Evolutionary conservation across 2,888 invertebrate genomes (phyloP), one percentile per base, ranked within the genome.

Genomic region (Mycalesis mineus): DNA sequence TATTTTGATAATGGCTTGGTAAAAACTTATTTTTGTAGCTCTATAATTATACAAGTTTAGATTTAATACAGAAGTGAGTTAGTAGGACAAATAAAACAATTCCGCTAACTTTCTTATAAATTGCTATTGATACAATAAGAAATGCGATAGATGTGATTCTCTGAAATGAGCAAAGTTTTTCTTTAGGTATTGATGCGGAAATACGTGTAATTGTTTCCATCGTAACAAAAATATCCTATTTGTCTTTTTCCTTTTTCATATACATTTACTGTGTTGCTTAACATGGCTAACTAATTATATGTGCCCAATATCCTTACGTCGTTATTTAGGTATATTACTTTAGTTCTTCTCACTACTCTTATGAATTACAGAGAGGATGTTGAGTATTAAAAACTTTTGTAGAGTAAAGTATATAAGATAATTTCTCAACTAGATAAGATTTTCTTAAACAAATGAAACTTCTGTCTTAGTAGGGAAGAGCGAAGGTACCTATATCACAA

Each of bases 181-280:
- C 37, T 61, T 76, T 2, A 47, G 47, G 29, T 47, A 15, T 47
- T 44, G 28, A 13, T 28, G 11, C 7, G 28, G 13, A 40, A 29
- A 28, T 9, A 29, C 22, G 50, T 37, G 15, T 13, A 28, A 49
- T 28, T 39, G 14, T 49, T 49, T 28, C 14, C 9, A 13, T 39
- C 8, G 22, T 39, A 28, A 49, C 11, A 17, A 49, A 49, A 33
- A 39, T 39, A 82, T 33, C 17, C 9, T 36, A 36, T 36, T 48
- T 17, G 9, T n/a, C 17, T 15, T 36, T 33, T 15, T 47, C 11
- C 9, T 15, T 15, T 29, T 7, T n/a, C 11, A n/a, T n/a, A 28
- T 28, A n/a, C 28, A n/a, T 13, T 44, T 44, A 28, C 7, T 13
- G 7, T 7, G 8, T 40, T 14, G 1, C 14, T 14, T 6, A 14